phyloP scores from a whole-genome alignment of 2,113 vertebrate genomes.

The Hippoglossus stenolepis region DNA sequence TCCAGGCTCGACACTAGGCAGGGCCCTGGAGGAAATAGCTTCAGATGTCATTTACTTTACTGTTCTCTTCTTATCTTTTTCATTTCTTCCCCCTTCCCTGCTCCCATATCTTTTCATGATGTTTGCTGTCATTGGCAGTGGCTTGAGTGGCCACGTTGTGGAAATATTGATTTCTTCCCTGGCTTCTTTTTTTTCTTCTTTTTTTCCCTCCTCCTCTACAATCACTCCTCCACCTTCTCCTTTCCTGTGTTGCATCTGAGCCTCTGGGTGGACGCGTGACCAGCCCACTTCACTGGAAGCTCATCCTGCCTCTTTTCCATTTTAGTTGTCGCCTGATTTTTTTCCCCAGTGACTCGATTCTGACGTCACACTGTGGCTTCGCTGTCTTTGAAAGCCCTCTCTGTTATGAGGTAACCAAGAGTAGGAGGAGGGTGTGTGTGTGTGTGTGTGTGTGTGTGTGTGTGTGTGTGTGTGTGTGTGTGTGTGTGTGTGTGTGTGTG shows the following conservation, averaged over 20 bases:
- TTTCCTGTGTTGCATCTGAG: constrained; percentile 46
- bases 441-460: neutral
- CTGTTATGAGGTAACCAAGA: constrained; percentile 28
- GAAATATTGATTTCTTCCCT: constrained; percentile 83
- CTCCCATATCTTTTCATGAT: constrained; percentile 86
- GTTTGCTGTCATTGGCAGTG: constrained; percentile 83
- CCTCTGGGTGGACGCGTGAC: constrained; percentile 58
- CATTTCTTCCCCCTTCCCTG: constrained; percentile 80
- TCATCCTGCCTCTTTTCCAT: constrained; percentile 32
- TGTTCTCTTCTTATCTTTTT: constrained; percentile 86
- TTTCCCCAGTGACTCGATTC: constrained; percentile 31
- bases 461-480: neutral
- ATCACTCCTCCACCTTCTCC: constrained; percentile 37
- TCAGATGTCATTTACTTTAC: constrained; percentile 87
- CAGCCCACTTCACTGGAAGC: constrained; percentile 58
- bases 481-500: neutral
- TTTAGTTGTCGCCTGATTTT: constrained; percentile 38
- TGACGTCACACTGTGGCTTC: constrained; percentile 43
- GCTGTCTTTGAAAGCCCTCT: constrained; percentile 44
- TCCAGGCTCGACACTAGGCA: constrained; percentile 70
- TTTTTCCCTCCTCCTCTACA: constrained; percentile 18
- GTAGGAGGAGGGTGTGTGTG: neutral
- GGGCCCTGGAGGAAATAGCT: constrained; percentile 82
- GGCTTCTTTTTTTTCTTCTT: constrained; percentile 10
- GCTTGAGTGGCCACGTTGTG: constrained; percentile 79